These are phyloP conservation scores for Melanargia galathea DNA, from an alignment of 2,888 invertebrate genomes.

Conservation along the genomic window DNA sequence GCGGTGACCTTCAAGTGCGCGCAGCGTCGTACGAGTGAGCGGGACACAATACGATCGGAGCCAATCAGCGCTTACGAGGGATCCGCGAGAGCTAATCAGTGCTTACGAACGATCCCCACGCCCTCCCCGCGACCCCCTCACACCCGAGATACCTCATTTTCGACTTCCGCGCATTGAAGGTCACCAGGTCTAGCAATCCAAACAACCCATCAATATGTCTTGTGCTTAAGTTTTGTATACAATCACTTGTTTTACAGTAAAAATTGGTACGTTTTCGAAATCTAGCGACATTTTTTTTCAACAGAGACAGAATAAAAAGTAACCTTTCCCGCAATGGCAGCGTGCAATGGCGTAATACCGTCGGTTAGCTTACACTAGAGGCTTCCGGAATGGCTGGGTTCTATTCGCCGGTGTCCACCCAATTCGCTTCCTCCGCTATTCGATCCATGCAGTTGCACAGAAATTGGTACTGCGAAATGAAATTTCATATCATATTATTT, in stretches of 20 bases:
- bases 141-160: too few species aligned
- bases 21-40: too few species aligned
- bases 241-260: background rate
- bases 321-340: conserved; percentile 27
- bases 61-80: too few species aligned
- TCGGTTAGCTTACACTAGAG: conserved; percentile 41
- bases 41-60: too few species aligned
- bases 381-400: conserved; percentile 33
- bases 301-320: conserved; percentile 7
- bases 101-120: too few species aligned
- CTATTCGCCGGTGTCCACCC: conserved; percentile 92
- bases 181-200: too few species aligned
- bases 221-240: background rate
- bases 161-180: too few species aligned
- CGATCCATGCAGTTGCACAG: conserved; percentile 97
- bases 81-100: too few species aligned
- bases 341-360: conserved; percentile 43
- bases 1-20: too few species aligned
- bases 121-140: too few species aligned
- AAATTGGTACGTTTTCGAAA: background rate
- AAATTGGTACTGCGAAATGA: conserved; percentile 88
- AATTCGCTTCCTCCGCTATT: conserved; percentile 95
- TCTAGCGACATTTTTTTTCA: background rate
- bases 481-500: too few species aligned
- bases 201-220: too few species aligned